Evolutionary conservation across 2,113 vertebrate genomes (phyloP).

Genomic region (Rhinolophus sinicus): DNA sequence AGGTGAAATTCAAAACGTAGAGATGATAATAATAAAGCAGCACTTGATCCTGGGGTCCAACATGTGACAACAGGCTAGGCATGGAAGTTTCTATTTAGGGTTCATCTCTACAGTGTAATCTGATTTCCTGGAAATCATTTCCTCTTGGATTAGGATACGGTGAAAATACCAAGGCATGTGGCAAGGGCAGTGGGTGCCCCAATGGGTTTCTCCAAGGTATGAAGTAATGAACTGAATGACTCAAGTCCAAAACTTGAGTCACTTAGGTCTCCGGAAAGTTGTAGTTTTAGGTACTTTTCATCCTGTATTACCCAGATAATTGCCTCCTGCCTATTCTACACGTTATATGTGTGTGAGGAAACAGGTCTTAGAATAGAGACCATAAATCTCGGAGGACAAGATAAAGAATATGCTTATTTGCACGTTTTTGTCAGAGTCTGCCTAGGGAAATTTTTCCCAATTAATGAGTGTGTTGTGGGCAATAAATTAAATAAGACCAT

Average conservation of each 20-base stretch:
- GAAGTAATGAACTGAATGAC: background rate
- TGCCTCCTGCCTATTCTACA: background rate
- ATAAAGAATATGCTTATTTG: slow-evolving; percentile 57
- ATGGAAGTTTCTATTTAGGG: background rate
- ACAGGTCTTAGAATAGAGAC: background rate
- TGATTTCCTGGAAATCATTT: slow-evolving; percentile 35
- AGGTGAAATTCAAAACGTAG: background rate
- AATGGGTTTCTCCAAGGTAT: background rate
- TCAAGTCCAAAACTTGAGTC: background rate
- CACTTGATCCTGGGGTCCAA: background rate
- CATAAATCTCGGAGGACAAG: slow-evolving; percentile 21
- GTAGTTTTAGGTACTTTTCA: background rate
- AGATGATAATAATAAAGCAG: background rate
- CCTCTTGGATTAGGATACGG: background rate
- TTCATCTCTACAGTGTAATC: background rate
- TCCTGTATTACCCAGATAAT: background rate
- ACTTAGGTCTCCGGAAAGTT: background rate
- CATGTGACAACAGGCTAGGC: background rate
- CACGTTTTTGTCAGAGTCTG: background rate
- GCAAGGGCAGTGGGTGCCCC: background rate
- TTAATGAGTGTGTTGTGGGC: slow-evolving; percentile 14
- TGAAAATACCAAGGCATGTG: background rate
- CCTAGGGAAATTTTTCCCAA: background rate
- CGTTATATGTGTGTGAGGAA: background rate
- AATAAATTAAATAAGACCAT: slow-evolving; percentile 47